Base-by-base conservation (phyloP, 2,797 vertebrate genomes). In the Bucorvus abyssinicus region DNA sequence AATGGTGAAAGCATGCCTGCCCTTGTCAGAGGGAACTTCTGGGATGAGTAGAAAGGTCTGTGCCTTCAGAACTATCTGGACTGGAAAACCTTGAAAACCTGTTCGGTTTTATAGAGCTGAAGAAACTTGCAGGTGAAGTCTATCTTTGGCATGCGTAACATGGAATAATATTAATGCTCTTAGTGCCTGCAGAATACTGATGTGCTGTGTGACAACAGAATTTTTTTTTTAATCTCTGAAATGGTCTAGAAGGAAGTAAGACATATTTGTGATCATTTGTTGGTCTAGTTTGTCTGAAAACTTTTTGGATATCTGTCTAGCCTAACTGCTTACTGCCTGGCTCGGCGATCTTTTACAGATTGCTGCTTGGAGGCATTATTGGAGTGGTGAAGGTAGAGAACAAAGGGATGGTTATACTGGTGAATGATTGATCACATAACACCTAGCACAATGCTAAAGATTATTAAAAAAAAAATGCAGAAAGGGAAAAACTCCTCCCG, bases 181-280 rank as follows among this genome's bases (percentile, higher is more conserved):
- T 67, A 36, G 30, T 61, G 26, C 50, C 8, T 56, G 18, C 23
- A 30, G 45, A 65, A 42, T 42, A 40, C 0, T 2, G 8, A 19
- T 56, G 13, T 14, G 12, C 18, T 77, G 13, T 1, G 2, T 73
- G 14, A n/a, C 1, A 1, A 30, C 8, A 69, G 16, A 7, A n/a
- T n/a, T 47, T 23, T 49, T 45, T n/a, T 26, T 57, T 63, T 71
- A 53, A 57, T 29, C 49, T 20, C 63, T 67, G 49, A 40, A 92
- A 38, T 42, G 16, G 7, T 63, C 15, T 67, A n/a, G n/a, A 80
- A 77, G 16, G 3, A 67, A 50, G 19, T 34, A 84, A 60, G 59
- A 49, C 1, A 2, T 32, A 36, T 11, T 49, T 34, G 5, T 65
- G 69, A 19, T 60, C 38, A 38, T 40, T 60, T 61, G 3, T 76